These are phyloP conservation scores for Acromyrmex echinatior DNA, from an alignment of 1,140 invertebrate species.

Conservation along the genomic window DNA sequence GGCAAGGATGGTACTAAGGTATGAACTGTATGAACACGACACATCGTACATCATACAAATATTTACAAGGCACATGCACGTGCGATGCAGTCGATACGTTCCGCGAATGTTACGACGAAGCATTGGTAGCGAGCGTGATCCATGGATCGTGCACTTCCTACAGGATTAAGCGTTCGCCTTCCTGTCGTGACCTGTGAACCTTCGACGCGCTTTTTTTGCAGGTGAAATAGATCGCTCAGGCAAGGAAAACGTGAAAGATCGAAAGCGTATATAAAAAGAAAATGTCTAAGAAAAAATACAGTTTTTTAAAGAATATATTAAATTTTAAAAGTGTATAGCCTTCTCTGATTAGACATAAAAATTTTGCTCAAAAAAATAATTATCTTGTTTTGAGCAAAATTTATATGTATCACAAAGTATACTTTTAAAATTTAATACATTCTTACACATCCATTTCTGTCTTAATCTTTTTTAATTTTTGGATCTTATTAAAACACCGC, in stretches of 20 bases:
- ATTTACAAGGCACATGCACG: slow-evolving; percentile 74
- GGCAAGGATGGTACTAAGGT: slow-evolving; percentile 66
- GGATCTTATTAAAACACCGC: neutral
- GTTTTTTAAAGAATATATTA: neutral
- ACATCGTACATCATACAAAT: slow-evolving; percentile 75
- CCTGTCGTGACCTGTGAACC: slow-evolving; percentile 56
- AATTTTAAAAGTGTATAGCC: neutral
- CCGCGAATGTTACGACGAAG: slow-evolving; percentile 52
- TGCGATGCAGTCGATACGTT: slow-evolving; percentile 61
- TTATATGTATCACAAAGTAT: neutral
- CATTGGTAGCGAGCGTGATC: slow-evolving; percentile 72
- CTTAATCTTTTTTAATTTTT: neutral
- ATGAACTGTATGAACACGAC: slow-evolving; percentile 48
- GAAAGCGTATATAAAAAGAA: neutral
- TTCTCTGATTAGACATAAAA: neutral
- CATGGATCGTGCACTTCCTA: slow-evolving; percentile 65
- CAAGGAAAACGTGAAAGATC: neutral
- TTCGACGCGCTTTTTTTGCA: slow-evolving; percentile 22
- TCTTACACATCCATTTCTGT: neutral
- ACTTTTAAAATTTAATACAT: too few species aligned
- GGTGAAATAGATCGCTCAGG: slow-evolving; percentile 28
- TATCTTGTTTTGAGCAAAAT: too few species aligned
- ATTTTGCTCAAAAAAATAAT: neutral
- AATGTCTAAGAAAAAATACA: neutral
- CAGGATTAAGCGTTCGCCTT: slow-evolving; percentile 57